These are phyloP conservation scores for Drosophila nigricruria DNA, from an alignment of 2,888 invertebrate genomes.

Conservation along the genomic window DNA sequence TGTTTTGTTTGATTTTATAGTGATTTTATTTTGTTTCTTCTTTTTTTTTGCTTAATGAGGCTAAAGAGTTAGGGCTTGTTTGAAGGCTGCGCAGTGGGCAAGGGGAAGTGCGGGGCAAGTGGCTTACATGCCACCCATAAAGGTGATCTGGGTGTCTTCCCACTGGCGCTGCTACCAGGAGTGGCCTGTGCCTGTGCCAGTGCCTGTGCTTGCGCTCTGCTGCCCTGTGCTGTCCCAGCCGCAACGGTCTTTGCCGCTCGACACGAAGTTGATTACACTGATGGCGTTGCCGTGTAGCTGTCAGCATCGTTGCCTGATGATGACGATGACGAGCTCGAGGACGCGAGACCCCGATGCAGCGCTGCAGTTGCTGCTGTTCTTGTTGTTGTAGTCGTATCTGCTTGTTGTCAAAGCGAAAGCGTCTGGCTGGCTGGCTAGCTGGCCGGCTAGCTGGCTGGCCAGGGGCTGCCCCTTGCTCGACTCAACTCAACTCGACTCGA, in stretches of 20 bases:
- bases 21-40: background rate
- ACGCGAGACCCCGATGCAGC: slow-evolving; percentile 47
- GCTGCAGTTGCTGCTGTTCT: slow-evolving; percentile 40
- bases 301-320: slow-evolving; percentile 81
- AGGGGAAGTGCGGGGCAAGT: slow-evolving; percentile 29
- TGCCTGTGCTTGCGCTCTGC: background rate
- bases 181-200: slow-evolving; percentile 11
- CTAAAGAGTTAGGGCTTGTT: slow-evolving; percentile 66
- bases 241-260: slow-evolving; percentile 45
- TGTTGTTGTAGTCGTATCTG: slow-evolving; percentile 68
- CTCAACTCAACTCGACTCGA: slow-evolving; percentile 32
- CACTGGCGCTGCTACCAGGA: slow-evolving; percentile 26
- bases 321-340: slow-evolving; percentile 73
- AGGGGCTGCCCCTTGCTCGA: slow-evolving; percentile 45
- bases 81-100: background rate
- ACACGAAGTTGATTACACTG: slow-evolving; percentile 80
- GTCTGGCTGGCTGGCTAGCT: slow-evolving; percentile 35
- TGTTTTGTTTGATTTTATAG: slow-evolving; percentile 27
- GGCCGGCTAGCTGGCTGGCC: slow-evolving; percentile 39
- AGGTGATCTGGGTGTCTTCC: slow-evolving; percentile 33
- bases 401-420: slow-evolving; percentile 70
- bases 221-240: slow-evolving; percentile 19
- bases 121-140: slow-evolving; percentile 72
- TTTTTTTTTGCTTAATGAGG: slow-evolving; percentile 72
- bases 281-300: slow-evolving; percentile 82